Conservation (phyloP, 2,113 vertebrate genomes). For the Mesembrinibis cayennensis region DNA sequence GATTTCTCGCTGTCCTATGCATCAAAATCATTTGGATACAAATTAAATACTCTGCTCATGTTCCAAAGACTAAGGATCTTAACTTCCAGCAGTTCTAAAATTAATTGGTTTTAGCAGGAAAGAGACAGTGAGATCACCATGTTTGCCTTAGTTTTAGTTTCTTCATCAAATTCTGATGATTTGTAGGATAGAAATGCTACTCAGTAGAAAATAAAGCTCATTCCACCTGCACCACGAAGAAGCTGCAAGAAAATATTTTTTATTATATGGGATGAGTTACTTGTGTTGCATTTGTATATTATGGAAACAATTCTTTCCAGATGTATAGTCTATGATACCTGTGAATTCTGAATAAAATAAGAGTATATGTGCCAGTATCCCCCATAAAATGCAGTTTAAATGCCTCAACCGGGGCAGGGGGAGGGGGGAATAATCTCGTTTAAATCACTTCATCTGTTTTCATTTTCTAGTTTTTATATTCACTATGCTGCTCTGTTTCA, state of each 20-base stretch:
- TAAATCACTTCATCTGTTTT: neutral
- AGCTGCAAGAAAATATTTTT: neutral
- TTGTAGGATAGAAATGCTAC: neutral
- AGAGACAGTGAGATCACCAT: neutral
- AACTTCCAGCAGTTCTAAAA: neutral
- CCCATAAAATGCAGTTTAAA: neutral
- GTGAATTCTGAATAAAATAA: neutral
- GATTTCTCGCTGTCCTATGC: neutral
- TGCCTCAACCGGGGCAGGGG: neutral
- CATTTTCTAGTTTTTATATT: neutral
- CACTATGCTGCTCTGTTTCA: neutral
- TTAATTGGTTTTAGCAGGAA: fast-evolving
- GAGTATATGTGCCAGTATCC: neutral
- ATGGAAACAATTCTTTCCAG: neutral
- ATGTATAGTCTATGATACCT: neutral
- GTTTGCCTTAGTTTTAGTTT: neutral
- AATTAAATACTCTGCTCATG: neutral
- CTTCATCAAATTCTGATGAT: neutral
- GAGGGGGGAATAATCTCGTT: neutral
- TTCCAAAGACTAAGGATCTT: neutral
- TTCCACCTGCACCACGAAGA: neutral
- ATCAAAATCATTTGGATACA: neutral
- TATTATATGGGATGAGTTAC: neutral
- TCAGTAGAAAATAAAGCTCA: neutral
- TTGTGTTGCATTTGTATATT: neutral